phyloP scores from a whole-genome alignment of 2,888 invertebrate genomes.

The Apamea anceps region DNA sequence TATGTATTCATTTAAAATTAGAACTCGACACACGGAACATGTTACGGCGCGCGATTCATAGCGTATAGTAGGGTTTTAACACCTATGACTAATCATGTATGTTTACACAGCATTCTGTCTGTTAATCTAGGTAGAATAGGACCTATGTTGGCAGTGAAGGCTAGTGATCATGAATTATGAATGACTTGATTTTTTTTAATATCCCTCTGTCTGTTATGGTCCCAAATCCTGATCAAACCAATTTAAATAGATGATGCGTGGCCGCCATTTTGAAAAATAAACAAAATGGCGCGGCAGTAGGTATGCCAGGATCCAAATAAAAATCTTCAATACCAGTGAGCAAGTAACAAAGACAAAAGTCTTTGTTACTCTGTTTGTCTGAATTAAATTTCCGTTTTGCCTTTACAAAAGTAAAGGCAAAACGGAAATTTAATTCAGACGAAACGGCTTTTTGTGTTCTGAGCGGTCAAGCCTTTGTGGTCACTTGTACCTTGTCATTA shows the following conservation, averaged over 20 bases:
- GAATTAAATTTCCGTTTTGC: too few relatives aligned
- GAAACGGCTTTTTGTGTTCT: neutral
- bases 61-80: slow-evolving; percentile 21
- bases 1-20: slow-evolving; percentile 46
- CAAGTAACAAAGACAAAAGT: neutral
- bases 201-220: neutral
- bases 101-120: slow-evolving; percentile 9
- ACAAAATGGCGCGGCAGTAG: too few relatives aligned
- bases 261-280: too few relatives aligned
- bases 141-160: neutral
- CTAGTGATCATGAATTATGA: neutral
- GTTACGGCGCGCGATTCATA: slow-evolving; percentile 24
- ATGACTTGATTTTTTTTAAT: neutral
- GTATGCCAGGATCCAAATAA: too few relatives aligned
- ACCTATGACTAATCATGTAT: neutral
- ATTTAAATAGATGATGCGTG: too few relatives aligned
- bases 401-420: too few relatives aligned
- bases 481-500: too few relatives aligned
- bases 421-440: neutral
- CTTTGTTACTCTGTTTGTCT: too few relatives aligned
- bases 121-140: neutral
- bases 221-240: neutral
- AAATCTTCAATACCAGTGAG: too few relatives aligned
- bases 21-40: slow-evolving; percentile 17
- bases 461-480: neutral